These are phyloP conservation scores for Thecophora atra DNA, from an alignment of 2,888 invertebrate species.

Conservation along the genomic window DNA sequence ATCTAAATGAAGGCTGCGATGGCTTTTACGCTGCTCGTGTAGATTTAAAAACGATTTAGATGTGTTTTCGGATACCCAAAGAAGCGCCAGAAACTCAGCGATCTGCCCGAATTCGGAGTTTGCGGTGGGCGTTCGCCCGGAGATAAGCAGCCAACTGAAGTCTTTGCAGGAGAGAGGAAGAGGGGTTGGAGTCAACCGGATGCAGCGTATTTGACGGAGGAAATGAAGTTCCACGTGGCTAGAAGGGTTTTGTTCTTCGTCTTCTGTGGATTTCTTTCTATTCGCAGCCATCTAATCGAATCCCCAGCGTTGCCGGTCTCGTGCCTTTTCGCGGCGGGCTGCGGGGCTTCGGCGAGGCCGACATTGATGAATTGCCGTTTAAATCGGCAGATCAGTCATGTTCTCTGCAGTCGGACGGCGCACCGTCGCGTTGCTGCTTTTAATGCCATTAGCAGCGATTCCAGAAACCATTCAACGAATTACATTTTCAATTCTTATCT, in stretches of 20 bases:
- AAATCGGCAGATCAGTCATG: conserved; percentile 64
- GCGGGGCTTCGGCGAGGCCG: conserved; percentile 38
- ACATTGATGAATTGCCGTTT: conserved; percentile 67
- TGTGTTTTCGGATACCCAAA: conserved; percentile 9
- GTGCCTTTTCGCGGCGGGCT: neutral
- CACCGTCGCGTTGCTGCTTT: conserved; percentile 17
- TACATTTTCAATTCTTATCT: conserved; percentile 46
- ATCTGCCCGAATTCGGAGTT: neutral
- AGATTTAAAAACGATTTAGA: conserved; percentile 35
- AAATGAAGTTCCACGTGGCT: conserved; percentile 14
- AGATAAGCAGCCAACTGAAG: conserved; percentile 26
- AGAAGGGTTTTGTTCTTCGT: neutral
- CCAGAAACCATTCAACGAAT: conserved; percentile 55
- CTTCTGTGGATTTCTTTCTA: neutral
- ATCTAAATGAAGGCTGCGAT: conserved; percentile 31
- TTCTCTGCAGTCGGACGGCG: conserved; percentile 41
- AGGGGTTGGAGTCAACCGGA: neutral
- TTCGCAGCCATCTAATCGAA: neutral
- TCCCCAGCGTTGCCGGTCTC: too few species aligned
- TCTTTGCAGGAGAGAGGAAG: neutral
- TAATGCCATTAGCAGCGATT: conserved; percentile 58
- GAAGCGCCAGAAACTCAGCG: neutral
- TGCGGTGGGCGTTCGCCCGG: neutral
- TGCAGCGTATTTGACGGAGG: conserved; percentile 15
- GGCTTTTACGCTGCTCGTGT: conserved; percentile 13